Percentiles rank a stretch among this genome's conserved stretches.
phyloP scores from a whole-genome alignment of 37 sponge, comb jelly and placozoan species.

The Beroe forskalii region DNA sequence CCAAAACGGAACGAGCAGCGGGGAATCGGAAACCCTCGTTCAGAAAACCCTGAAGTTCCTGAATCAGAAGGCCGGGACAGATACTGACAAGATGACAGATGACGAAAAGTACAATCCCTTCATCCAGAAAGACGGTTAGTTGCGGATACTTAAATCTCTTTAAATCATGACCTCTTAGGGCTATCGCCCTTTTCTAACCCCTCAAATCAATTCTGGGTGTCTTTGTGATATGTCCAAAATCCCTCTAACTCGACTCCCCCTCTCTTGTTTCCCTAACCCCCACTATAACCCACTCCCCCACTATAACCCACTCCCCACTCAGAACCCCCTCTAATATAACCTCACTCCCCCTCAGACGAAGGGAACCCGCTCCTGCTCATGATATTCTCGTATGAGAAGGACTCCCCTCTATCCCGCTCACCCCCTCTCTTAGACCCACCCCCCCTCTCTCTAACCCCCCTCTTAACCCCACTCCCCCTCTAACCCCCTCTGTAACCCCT shows the following conservation, averaged over 20 bases:
- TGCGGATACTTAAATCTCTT: too few species aligned
- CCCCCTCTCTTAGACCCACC: too few species aligned
- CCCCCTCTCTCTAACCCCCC: too few species aligned
- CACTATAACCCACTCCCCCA: neutral
- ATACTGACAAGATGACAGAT: neutral
- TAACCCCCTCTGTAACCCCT: too few species aligned
- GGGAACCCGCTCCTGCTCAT: conserved; percentile 52
- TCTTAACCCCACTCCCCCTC: too few species aligned
- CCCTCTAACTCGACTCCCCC: too few species aligned
- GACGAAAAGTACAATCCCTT: conserved; percentile 53
- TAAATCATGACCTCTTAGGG: too few species aligned
- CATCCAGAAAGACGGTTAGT: conserved; percentile 49
- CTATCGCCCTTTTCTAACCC: too few species aligned
- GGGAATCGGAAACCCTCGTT: neutral
- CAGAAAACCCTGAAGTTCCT: conserved; percentile 49
- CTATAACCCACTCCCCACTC: neutral
- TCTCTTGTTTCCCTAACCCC: neutral
- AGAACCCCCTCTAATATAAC: neutral
- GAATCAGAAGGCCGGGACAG: conserved; percentile 26
- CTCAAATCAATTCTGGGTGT: too few species aligned
- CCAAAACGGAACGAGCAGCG: conserved; percentile 32
- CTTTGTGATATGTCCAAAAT: too few species aligned
- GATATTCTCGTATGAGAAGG: conserved; percentile 48
- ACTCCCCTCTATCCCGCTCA: too few species aligned
- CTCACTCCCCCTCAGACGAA: neutral